Percentiles rank a stretch among this genome's conserved stretches.
Conservation (phyloP, 2,113 vertebrate species). For the Centropus bengalensis region DNA sequence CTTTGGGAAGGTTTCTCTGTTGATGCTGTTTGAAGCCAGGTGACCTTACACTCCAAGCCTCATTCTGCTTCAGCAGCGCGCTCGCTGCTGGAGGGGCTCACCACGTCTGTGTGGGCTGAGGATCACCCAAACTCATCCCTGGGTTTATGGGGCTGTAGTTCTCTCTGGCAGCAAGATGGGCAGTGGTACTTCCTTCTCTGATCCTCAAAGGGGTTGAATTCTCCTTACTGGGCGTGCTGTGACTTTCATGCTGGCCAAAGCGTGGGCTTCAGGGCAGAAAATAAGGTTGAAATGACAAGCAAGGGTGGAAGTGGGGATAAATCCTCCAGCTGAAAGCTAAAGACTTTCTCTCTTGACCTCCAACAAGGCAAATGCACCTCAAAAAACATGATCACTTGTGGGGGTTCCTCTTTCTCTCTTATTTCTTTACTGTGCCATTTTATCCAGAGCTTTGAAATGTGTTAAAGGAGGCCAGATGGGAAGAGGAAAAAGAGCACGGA, state of each 20-base stretch:
- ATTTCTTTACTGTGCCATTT: background rate
- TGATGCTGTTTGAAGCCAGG: background rate
- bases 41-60: background rate
- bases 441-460: background rate
- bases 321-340: background rate
- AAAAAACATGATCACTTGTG: background rate
- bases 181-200: background rate
- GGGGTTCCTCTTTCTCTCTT: background rate
- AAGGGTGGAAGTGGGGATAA: background rate
- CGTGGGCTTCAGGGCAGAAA: background rate
- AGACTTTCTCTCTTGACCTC: background rate
- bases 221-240: background rate
- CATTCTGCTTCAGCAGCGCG: background rate
- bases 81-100: background rate
- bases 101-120: background rate
- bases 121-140: background rate
- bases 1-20: background rate
- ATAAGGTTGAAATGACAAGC: background rate
- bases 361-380: background rate
- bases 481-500: background rate
- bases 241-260: background rate
- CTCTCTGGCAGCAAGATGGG: background rate
- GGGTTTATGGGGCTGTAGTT: background rate
- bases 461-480: background rate
- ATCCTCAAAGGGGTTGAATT: background rate